Base-by-base conservation (phyloP, 2,113 vertebrate genomes). In the Oceanodroma tethys region DNA sequence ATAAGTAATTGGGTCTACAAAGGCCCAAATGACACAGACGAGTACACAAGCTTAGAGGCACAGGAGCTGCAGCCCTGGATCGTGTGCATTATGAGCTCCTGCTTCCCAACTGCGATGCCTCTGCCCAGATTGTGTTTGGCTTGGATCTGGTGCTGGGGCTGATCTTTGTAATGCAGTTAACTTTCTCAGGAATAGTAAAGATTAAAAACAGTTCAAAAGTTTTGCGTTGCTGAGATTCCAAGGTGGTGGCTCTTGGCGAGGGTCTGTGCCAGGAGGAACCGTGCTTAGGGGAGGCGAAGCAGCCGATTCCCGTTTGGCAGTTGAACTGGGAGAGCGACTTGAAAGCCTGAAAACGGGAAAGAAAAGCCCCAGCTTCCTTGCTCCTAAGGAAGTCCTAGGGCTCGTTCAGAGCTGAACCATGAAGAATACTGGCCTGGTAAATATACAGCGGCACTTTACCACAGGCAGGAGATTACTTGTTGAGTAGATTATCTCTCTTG, bases 1-100 rank as follows among this genome's bases (percentile, higher is more conserved):
- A 98, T 99, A 99, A 99, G 98, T 99, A 99, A 99, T 99, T 99
- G 99, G 99, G 98, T 98, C 98, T 98, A 92, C 97, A 95, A 97
- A 97, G 97, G 97, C 97, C 98, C 98, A 97, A 96, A 98, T 97
- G 97, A 97, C 96, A 97, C 73, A 16, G 97, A 98, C 34, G 92
- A 91, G 76, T 81, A 78, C 68, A 17, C 27, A 8, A 58, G 52
- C 40, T n/a, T 5, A 52, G 93, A 76, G 71, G 85, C 32, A 0
- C 7, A 11, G 71, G 45, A 82, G 10, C 58, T 50, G 82, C 75
- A 36, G 85, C 52, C 34, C 43, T 3, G 2, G 50, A 6, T 26
- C 26, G 0, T 0, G 40, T 32, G 62, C 32, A 0, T 6, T 2
- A n/a, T n/a, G n/a, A 2, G 73, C 59, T 26, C 11, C 67, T 13